phyloP scores from a whole-genome alignment of 1,140 invertebrate genomes.

The Bombus huntii region DNA sequence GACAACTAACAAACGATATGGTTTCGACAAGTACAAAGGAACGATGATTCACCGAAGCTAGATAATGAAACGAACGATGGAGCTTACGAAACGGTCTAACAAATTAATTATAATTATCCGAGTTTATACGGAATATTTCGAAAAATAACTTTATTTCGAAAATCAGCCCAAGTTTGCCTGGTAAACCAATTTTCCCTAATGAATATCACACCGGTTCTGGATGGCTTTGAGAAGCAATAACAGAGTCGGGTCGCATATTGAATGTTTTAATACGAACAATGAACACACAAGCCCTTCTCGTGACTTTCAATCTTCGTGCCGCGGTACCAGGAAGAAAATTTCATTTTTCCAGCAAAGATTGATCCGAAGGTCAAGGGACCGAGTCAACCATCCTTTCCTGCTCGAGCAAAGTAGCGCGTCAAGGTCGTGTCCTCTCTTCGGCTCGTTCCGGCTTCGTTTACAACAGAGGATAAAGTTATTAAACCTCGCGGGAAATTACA shows the following conservation, averaged over 20 bases:
- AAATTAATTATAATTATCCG: neutral
- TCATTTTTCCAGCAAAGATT: neutral
- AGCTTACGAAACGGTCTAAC: no score
- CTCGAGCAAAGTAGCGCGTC: no score
- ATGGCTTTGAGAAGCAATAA: neutral
- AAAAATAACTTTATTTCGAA: neutral
- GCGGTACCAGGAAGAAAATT: neutral
- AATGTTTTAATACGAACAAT: neutral
- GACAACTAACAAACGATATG: no score
- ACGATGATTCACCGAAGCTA: no score
- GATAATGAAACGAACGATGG: no score
- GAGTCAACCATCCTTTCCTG: neutral
- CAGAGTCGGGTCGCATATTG: neutral
- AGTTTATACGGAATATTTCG: neutral
- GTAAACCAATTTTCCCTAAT: neutral
- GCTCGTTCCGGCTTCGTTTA: neutral
- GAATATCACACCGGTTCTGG: neutral
- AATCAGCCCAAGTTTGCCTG: neutral
- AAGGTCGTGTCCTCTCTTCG: conserved; percentile 2
- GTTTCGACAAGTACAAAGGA: no score
- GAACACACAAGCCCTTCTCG: neutral
- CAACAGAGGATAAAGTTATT: conserved; percentile 25
- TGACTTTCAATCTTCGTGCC: neutral
- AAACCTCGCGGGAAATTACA: conserved; percentile 19
- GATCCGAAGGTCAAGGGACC: conserved; percentile 3